Base-by-base conservation (phyloP, 2,113 vertebrate genomes). In the Xiphophorus maculatus region DNA sequence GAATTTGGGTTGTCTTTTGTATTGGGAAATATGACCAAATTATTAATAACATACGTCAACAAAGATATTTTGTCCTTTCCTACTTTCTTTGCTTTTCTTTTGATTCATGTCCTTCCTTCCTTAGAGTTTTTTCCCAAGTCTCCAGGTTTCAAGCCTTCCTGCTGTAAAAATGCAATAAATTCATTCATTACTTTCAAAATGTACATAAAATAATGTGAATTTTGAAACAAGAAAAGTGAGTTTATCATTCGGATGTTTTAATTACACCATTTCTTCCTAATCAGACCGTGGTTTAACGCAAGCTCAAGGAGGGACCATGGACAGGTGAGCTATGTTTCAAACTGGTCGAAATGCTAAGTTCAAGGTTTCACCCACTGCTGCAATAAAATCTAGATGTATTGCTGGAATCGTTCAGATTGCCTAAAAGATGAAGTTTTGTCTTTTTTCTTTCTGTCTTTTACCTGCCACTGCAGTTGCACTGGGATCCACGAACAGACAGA, bases 241-340 rank as follows among this genome's bases (percentile, higher is more conserved):
- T 48, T 9, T 25, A 58, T 54, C 19, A 8, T 22, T 9, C 22
- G 1, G 28, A 27, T 63, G 11, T 69, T 66, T 63, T 51, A 75
- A 61, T 72, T 0, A n/a, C 44, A 29, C 1, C 19, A 0, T 82
- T 89, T 79, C 94, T 80, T 93, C 80, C 93, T 87, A 78, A 80
- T 85, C 94, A 98, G 97, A 83, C 95, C 96, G 15, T 98, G 97
- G 97, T 98, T 97, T 88, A 95, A 92, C 93, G 94, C 96, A 14
- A 95, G 95, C 70, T 91, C 95, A 15, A 96, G 97, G 91, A 96
- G 96, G 89, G 97, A 99, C 48, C 97, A 96, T 4, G 94, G 94
- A 88, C 97, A 97, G 96, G 97, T 98, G 94, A 96, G 96, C 89
- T 29, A 25, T 33, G 71, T 89, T n/a, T 75, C 54, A 62, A 19